Evolutionary conservation across 2,888 invertebrate species (phyloP), one percentile per base, ranked within the genome.

Genomic region (Cancer borealis): DNA sequence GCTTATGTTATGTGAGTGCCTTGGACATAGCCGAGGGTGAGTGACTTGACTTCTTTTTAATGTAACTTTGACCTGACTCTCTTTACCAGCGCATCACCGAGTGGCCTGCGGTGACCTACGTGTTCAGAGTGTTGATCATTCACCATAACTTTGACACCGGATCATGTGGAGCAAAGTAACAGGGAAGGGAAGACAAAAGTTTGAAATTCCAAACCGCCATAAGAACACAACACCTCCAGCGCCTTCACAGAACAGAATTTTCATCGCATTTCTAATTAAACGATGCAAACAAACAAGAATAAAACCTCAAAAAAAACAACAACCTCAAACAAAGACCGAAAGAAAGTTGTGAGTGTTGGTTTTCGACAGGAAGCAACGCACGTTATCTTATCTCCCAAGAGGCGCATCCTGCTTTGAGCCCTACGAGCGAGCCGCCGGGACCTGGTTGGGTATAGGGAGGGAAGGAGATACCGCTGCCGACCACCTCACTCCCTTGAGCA

Each of bases 361-460:
- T 79, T 30, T 79, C 10, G 66, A 79, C 79, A 79, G 79, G 79
- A 79, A 79, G 89, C 89, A 46, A 45, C 26, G 47, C 89, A 12
- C 3, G 47, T 10, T 54, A 89, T 49, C 89, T 89, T 89, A 89
- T 89, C 89, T 26, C 47, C 47, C 10, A 26, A n/a, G 89, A 39
- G 89, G 47, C 89, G 47, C 47, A 46, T 49, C 47, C 46, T 89
- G 89, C 89, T 89, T 47, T 26, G 47, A 89, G 47, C n/a, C 10
- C 0, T 2, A 30, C 88, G 49, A 14, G 1, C 88, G 49, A 14
- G 1, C 89, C 89, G 49, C 89, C 12, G 21, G 49, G 89, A 14
- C 47, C 47, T 47, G 47, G 47, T 30, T 17, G 26, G 47, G 26
- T 14, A 45, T 14, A 45, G 45, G 6, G 14, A 47, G 60, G 54